Evolutionary conservation across 2,797 vertebrate species (phyloP).

Genomic region (Brachyrhaphis roseni): DNA sequence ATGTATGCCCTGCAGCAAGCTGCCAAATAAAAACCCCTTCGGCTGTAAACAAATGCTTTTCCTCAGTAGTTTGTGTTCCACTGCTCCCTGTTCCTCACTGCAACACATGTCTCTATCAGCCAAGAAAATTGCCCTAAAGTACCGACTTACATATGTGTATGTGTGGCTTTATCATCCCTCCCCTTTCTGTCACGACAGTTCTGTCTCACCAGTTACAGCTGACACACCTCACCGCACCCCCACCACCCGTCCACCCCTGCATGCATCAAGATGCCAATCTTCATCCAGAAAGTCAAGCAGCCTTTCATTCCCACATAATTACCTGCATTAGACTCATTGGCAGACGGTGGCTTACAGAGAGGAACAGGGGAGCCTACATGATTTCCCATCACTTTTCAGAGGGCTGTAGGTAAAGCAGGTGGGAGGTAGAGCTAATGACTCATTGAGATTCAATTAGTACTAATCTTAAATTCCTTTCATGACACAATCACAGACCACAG

Average conservation of each 20-base stretch:
- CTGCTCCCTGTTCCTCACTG: conserved; percentile 13
- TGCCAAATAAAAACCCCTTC: conserved; percentile 41
- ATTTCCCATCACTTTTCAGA: conserved; percentile 48
- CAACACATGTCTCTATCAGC: conserved; percentile 44
- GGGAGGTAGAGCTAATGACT: conserved; percentile 32
- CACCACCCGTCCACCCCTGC: conserved; percentile 21
- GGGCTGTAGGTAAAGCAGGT: conserved; percentile 28
- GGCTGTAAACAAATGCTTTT: conserved; percentile 42
- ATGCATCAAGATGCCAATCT: conserved; percentile 75
- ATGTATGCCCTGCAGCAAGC: conserved; percentile 36
- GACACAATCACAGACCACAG: conserved; percentile 11
- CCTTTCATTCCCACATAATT: conserved; percentile 70
- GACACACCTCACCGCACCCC: conserved; percentile 17
- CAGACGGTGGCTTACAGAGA: conserved; percentile 36
- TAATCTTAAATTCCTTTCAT: conserved; percentile 15
- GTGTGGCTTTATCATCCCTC: background rate
- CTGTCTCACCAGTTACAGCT: conserved; percentile 11
- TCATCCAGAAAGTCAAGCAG: conserved; percentile 64
- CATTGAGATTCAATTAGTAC: conserved; percentile 22
- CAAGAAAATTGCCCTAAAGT: conserved; percentile 19
- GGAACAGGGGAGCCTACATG: conserved; percentile 23
- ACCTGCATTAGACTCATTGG: conserved; percentile 54
- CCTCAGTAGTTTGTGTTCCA: conserved; percentile 30
- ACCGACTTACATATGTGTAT: conserved; percentile 12
- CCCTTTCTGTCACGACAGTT: conserved; percentile 39